Evolutionary conservation across 2,888 invertebrate genomes (phyloP), one percentile per base, ranked within the genome.

Genomic region (Cylloceria caligata): DNA sequence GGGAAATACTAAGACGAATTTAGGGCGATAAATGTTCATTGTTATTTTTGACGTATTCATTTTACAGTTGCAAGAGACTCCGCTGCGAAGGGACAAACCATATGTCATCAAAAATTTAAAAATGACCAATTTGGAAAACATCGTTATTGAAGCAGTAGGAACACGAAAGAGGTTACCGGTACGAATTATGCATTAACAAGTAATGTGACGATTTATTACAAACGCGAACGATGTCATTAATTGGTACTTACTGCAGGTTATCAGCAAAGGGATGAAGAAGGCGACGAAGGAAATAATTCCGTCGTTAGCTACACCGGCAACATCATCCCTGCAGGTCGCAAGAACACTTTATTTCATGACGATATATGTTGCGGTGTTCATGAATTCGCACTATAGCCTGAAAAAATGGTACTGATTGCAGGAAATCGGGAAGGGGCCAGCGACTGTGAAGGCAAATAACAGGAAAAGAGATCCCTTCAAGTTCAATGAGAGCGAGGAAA

Each of bases 231-330:
- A 42, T 42, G 47, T 47, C 65, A 45, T 65, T 45, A 65, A 65
- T 65, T 65, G 27, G 19, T 68, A 27, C 34, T 49, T 68, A 49
- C 52, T 49, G 68, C 68, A 68, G 68, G 52, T 68, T 68, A 49
- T 52, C 49, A 68, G 52, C 68, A 68, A 68, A 68, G 19, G 19
- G 49, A 68, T 68, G 36, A 68, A 68, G 24, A 45, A 11, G 30
- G 65, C 45, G 42, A 65, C 16, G 30, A 65, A 47, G 27, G 45
- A 65, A 65, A n/a, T n/a, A 65, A 65, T 27, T 27, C 47, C 65
- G 47, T 45, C 65, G 47, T 65, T 65, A 4, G 45, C 13, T 45
- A 4, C 21, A 65, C 24, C 65, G n/a, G n/a, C n/a, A n/a, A n/a
- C n/a, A n/a, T n/a, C n/a, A 64, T 64, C 42, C 39, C 7, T 64